Evolutionary conservation across 2,113 vertebrate genomes (phyloP).

Genomic region (Butorides virescens): DNA sequence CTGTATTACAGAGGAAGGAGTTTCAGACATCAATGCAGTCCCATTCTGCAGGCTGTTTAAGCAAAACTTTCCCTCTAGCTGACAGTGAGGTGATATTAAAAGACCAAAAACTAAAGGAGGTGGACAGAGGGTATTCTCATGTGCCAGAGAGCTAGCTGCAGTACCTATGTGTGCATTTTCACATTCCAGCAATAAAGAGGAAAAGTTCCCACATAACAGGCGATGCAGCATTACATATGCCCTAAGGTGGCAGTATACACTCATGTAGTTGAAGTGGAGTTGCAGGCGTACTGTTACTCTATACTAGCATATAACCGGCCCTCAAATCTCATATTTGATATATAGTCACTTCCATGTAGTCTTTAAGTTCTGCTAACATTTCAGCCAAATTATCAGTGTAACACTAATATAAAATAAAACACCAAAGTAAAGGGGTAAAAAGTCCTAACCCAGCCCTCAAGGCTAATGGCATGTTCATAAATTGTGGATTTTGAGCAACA

Average conservation of each 20-base stretch:
- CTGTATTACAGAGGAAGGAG: neutral
- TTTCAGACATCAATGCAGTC: neutral
- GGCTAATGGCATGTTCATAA: fast-evolving
- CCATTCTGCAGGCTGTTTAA: neutral
- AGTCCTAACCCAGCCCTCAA: neutral
- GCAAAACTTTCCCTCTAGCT: neutral
- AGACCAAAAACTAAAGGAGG: neutral
- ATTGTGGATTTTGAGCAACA: neutral
- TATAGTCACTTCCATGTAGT: neutral
- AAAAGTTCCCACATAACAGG: neutral
- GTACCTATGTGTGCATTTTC: neutral
- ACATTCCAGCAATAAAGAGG: neutral
- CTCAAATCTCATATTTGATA: neutral
- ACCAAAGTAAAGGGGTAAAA: neutral
- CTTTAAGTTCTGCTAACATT: neutral
- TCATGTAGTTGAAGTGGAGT: neutral
- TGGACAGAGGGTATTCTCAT: neutral
- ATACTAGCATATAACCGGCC: neutral
- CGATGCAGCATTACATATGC: neutral
- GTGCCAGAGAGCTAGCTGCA: neutral
- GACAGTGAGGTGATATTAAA: neutral
- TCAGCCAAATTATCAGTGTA: neutral
- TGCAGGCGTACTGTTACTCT: neutral
- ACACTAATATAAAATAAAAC: neutral
- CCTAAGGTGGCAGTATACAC: neutral